Conservation (phyloP, 2,888 invertebrate species). For the Agrenia bidenticulata region DNA sequence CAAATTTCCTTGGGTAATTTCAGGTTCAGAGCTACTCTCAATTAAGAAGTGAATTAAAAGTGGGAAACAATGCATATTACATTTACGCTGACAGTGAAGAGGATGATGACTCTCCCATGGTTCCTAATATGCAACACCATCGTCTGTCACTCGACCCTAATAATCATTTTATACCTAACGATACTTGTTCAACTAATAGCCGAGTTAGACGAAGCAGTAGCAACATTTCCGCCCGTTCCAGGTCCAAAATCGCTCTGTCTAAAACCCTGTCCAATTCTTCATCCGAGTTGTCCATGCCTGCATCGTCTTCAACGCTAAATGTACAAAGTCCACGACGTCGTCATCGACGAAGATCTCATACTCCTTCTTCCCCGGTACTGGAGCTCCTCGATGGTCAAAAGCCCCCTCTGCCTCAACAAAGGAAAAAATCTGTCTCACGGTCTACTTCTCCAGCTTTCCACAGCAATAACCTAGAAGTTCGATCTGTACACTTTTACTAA, state of each 20-base stretch:
- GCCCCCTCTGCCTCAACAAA: too few relatives aligned
- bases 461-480: too few relatives aligned
- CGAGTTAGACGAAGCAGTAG: conserved; percentile 2
- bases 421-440: too few relatives aligned
- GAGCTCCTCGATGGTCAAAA: too few relatives aligned
- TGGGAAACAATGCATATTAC: conserved; percentile 49
- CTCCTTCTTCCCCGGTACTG: conserved; percentile 13
- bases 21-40: conserved; percentile 92
- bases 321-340: conserved; percentile 15
- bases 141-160: conserved; percentile 10
- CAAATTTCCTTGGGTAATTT: too few relatives aligned
- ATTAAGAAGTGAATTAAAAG: conserved; percentile 71
- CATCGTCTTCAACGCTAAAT: neutral
- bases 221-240: neutral
- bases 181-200: neutral
- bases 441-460: too few relatives aligned
- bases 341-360: conserved; percentile 34
- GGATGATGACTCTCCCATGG: conserved; percentile 4
- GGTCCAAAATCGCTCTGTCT: conserved; percentile 7
- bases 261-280: conserved; percentile 41
- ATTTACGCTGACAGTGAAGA: conserved; percentile 37
- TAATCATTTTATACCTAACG: neutral
- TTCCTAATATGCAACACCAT: conserved; percentile 27
- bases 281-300: conserved; percentile 30
- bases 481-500: too few relatives aligned